Conservation (phyloP, 2,113 vertebrate species). For the Chiloscyllium plagiosum region DNA sequence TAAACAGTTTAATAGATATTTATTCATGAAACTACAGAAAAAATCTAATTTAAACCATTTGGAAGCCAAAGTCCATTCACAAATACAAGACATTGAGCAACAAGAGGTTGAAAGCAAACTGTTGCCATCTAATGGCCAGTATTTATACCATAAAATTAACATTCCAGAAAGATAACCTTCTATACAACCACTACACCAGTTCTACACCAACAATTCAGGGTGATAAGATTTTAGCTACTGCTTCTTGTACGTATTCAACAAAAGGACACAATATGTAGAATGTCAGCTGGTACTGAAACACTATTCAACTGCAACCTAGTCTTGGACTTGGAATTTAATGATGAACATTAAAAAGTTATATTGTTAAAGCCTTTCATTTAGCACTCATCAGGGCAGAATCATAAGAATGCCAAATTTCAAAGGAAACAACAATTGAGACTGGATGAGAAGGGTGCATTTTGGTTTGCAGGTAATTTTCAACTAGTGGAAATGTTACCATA, state of each 20-base stretch:
- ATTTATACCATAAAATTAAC: background rate
- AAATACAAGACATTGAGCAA: background rate
- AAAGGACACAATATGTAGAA: background rate
- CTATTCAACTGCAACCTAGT: background rate
- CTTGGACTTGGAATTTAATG: background rate
- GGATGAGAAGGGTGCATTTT: too few species aligned
- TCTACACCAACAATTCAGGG: background rate
- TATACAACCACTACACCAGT: background rate
- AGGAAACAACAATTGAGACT: too few species aligned
- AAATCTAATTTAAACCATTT: background rate
- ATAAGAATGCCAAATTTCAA: too few species aligned
- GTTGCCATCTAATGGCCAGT: background rate
- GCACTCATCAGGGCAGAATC: too few species aligned
- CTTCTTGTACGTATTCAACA: background rate
- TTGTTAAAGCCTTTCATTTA: background rate
- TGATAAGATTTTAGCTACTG: background rate
- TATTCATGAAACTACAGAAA: background rate
- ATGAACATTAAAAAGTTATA: background rate
- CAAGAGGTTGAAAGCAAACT: background rate
- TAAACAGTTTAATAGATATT: background rate
- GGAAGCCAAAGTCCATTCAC: background rate
- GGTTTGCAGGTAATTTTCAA: too few species aligned
- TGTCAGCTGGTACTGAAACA: background rate
- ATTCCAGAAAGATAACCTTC: background rate
- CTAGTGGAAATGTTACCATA: too few species aligned